A percentile compares a stretch with the other conserved stretches of the same genome.
phyloP scores from a whole-genome alignment of 2,113 vertebrate genomes.

The Coturnix japonica region DNA sequence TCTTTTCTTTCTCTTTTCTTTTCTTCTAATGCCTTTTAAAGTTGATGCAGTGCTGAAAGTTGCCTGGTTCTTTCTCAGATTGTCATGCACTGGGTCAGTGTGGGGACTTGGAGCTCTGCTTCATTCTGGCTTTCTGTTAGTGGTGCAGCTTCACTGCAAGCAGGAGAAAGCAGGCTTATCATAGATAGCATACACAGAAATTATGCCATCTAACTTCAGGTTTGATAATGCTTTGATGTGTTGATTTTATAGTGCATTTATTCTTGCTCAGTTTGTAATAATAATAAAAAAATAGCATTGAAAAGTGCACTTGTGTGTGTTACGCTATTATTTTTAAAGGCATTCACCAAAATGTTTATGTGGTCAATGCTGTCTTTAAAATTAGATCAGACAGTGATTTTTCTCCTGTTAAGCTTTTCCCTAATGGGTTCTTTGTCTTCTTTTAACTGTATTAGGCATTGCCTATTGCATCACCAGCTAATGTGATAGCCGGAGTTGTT shows the following conservation, averaged over 20 bases:
- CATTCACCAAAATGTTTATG: conserved; percentile 6
- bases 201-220: neutral
- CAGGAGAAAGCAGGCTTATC: neutral
- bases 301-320: conserved; percentile 7
- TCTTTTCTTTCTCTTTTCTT: too few species aligned
- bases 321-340: neutral
- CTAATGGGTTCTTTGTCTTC: conserved; percentile 55
- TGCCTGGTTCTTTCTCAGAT: conserved; percentile 85
- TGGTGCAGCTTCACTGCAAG: neutral
- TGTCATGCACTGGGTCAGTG: neutral
- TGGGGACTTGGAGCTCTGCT: neutral
- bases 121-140: neutral
- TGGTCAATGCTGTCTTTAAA: neutral
- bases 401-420: conserved; percentile 52
- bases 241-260: conserved; percentile 22
- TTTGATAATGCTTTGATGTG: conserved; percentile 40
- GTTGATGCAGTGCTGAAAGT: conserved; percentile 83
- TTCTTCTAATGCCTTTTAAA: conserved; percentile 33
- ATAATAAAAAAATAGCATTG: neutral
- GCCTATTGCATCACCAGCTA: conserved; percentile 22
- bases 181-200: neutral
- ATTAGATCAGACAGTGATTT: conserved; percentile 58
- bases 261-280: neutral
- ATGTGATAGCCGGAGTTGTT: neutral
- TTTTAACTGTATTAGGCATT: conserved; percentile 45